Conservation (phyloP, 2,888 invertebrate species). For the Microctonus brassicae region DNA sequence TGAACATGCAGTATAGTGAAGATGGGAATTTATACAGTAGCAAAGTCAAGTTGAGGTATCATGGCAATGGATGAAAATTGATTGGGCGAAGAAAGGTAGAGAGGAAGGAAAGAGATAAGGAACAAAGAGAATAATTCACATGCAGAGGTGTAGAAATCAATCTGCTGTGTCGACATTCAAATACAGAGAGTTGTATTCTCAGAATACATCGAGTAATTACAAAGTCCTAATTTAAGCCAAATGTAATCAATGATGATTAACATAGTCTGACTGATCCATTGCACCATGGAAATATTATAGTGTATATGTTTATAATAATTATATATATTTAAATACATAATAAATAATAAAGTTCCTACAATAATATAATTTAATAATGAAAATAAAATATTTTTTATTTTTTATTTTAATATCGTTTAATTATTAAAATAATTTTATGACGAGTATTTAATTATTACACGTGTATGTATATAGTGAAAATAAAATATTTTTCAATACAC, state of each 20-base stretch:
- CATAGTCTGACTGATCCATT: background rate
- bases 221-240: constrained; percentile 3
- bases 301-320: background rate
- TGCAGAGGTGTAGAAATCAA: constrained; percentile 9
- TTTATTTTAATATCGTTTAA: no score
- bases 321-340: background rate
- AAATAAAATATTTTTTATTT: no score
- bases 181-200: constrained; percentile 1
- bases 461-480: no score
- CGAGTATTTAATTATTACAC: no score
- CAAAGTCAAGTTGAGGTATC: background rate
- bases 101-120: background rate
- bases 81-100: background rate
- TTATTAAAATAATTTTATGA: no score
- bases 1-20: background rate
- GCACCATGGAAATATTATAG: background rate
- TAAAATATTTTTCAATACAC: no score
- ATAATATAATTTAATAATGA: no score
- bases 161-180: constrained; percentile 23
- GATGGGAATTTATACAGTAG: background rate
- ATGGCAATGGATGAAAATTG: background rate
- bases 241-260: constrained; percentile 21
- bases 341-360: no score
- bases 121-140: background rate
- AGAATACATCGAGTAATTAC: constrained; percentile 12